phyloP scores from a whole-genome alignment of 2,888 invertebrate genomes.

The Idaea straminata region DNA sequence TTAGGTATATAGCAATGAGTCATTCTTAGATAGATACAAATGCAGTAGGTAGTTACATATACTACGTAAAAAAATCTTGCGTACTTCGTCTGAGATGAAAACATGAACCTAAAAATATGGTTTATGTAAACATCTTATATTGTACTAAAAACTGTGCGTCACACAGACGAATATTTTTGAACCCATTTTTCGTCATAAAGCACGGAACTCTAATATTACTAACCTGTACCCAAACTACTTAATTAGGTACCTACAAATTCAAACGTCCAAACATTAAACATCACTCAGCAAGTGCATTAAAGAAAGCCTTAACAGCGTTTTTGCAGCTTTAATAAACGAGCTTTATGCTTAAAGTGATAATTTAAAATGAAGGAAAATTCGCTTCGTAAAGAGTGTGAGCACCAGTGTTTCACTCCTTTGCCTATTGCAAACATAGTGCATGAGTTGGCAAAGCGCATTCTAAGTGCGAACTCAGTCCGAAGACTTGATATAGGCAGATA shows the following conservation, averaged over 20 bases:
- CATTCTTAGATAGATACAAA: background rate
- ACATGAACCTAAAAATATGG: too few species aligned
- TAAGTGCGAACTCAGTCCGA: background rate
- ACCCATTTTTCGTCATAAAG: too few species aligned
- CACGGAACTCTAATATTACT: too few species aligned
- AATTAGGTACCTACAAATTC: background rate
- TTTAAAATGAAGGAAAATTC: constrained; percentile 5
- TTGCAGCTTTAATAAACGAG: constrained; percentile 4
- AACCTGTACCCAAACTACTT: too few species aligned
- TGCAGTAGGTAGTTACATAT: too few species aligned
- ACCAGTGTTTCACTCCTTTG: background rate
- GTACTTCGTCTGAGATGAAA: too few species aligned
- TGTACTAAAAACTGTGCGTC: too few species aligned
- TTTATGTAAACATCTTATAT: too few species aligned
- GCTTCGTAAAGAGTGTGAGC: constrained; percentile 3
- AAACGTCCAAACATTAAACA: background rate
- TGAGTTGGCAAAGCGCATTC: constrained; percentile 1
- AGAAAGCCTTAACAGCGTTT: background rate
- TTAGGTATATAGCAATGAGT: too few species aligned
- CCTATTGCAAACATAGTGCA: background rate
- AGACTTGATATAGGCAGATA: too few species aligned
- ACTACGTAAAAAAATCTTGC: too few species aligned
- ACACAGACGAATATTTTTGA: too few species aligned
- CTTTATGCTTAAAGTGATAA: constrained; percentile 2
- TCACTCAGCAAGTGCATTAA: background rate